These are phyloP conservation scores for Cynopterus brachyotis DNA, from an alignment of 2,113 vertebrate genomes.

Conservation along the genomic window DNA sequence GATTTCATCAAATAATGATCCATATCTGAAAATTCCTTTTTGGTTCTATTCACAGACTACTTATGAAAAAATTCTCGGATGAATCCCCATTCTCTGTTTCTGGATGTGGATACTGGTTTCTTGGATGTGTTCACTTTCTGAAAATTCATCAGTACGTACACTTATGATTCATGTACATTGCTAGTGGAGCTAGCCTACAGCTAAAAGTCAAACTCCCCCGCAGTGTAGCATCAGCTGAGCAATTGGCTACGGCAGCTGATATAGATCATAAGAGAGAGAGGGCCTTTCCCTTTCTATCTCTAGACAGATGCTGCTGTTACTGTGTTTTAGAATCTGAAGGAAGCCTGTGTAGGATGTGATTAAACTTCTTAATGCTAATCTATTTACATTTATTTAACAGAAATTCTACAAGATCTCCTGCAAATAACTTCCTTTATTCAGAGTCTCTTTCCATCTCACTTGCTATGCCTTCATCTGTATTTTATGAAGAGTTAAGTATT, in stretches of 20 bases:
- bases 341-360: background rate
- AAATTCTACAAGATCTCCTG: background rate
- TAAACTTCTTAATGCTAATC: background rate
- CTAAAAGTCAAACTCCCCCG: background rate
- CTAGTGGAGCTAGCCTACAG: background rate
- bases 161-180: background rate
- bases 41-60: background rate
- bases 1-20: background rate
- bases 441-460: background rate
- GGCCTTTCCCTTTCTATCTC: background rate
- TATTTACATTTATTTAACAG: background rate
- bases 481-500: background rate
- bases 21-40: background rate
- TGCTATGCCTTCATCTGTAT: background rate
- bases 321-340: background rate
- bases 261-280: background rate
- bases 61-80: background rate
- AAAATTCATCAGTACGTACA: constrained; percentile 1
- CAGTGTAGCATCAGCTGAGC: background rate
- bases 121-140: background rate
- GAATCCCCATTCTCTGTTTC: background rate
- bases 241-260: too few species aligned
- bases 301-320: background rate
- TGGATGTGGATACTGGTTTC: background rate
- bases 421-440: background rate